A percentile compares a stretch with the other conserved stretches of the same genome.
Conservation (phyloP, 2,888 invertebrate genomes). For the Endotricha flammealis region DNA sequence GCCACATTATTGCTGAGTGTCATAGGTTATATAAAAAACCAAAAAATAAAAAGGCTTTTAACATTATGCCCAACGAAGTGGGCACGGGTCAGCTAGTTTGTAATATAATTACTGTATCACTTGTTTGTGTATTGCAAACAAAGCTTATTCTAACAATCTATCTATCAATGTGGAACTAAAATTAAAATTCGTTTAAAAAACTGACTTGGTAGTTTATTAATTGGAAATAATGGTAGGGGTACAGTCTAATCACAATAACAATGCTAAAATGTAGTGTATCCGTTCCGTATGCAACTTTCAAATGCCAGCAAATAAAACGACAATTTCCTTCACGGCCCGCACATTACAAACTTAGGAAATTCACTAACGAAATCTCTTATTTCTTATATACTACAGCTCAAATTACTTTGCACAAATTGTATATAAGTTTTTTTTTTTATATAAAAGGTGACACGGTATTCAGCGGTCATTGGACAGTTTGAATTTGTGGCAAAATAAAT, state of each 20-base stretch:
- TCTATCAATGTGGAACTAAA: too few relatives aligned
- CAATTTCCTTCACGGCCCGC: slow-evolving; percentile 17
- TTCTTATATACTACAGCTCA: background rate
- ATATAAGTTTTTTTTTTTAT: slow-evolving; percentile 4
- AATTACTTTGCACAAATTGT: background rate
- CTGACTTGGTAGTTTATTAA: too few relatives aligned
- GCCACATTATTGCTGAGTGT: too few relatives aligned
- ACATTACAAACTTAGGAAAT: slow-evolving; percentile 1
- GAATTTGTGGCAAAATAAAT: slow-evolving; percentile 4
- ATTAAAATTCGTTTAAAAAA: too few relatives aligned
- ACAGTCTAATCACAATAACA: slow-evolving; percentile 29
- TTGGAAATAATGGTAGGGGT: slow-evolving; percentile 24
- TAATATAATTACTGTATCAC: too few relatives aligned
- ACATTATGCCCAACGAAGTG: too few relatives aligned
- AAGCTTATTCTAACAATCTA: too few relatives aligned
- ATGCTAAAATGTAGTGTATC: slow-evolving; percentile 30
- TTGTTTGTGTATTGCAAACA: too few relatives aligned
- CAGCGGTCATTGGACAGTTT: slow-evolving; percentile 9
- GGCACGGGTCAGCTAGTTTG: too few relatives aligned
- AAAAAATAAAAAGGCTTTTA: too few relatives aligned
- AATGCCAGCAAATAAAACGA: slow-evolving; percentile 27
- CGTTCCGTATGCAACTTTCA: slow-evolving; percentile 39
- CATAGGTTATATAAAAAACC: too few relatives aligned
- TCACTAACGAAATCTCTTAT: slow-evolving; percentile 2
- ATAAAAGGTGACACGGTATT: slow-evolving; percentile 7